Conservation (phyloP, 2,888 invertebrate genomes). For the Cryptocephalus primarius region DNA sequence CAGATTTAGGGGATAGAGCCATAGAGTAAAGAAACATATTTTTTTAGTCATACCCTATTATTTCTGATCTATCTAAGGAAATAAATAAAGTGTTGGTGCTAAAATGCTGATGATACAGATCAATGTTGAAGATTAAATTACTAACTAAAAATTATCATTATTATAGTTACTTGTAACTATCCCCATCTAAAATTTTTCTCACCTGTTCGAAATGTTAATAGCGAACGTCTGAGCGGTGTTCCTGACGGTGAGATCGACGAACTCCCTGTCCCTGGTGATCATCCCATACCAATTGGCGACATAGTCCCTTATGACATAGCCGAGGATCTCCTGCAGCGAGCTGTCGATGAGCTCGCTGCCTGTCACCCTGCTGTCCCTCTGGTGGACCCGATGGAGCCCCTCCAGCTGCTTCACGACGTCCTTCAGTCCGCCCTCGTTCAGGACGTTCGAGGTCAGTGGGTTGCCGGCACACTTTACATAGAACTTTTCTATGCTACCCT, state of each 20-base stretch:
- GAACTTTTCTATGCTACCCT: slow-evolving; percentile 33
- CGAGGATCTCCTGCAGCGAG: slow-evolving; percentile 74
- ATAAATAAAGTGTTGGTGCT: no score
- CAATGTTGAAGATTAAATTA: no score
- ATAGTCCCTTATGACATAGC: slow-evolving; percentile 72
- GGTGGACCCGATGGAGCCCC: slow-evolving; percentile 30
- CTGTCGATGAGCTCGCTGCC: slow-evolving; percentile 80
- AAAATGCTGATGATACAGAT: no score
- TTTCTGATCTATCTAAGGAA: no score
- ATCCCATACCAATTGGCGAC: slow-evolving; percentile 63
- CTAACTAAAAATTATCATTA: no score
- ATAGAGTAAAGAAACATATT: no score
- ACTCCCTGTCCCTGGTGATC: slow-evolving; percentile 61
- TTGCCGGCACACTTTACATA: slow-evolving; percentile 31
- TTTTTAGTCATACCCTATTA: no score
- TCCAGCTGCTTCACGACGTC: slow-evolving; percentile 26
- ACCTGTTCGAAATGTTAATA: slow-evolving; percentile 63
- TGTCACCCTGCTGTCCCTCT: slow-evolving; percentile 55
- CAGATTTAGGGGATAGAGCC: no score
- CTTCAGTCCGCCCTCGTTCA: slow-evolving; percentile 34
- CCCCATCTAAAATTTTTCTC: slow-evolving; percentile 2
- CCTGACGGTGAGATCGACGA: slow-evolving; percentile 54
- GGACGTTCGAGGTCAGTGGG: slow-evolving; percentile 27
- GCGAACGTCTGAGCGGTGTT: slow-evolving; percentile 60
- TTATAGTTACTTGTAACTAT: no score